Evolutionary conservation across 2,797 vertebrate genomes (phyloP).

Genomic region (Oryzias sinensis): DNA sequence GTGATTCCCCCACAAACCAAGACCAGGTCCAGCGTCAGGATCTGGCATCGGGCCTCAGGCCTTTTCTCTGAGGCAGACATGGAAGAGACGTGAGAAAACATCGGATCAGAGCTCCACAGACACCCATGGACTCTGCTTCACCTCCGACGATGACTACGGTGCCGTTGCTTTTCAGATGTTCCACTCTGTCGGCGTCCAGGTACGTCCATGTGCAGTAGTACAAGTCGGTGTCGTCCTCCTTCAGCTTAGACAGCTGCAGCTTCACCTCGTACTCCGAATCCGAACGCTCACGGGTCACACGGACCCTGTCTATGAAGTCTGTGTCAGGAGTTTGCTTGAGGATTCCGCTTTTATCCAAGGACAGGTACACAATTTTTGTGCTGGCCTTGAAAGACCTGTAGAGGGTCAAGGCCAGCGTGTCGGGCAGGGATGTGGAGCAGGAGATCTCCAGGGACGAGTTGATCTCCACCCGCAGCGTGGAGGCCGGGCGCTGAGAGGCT

Average conservation of each 20-base stretch:
- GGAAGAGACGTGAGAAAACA: too few species aligned
- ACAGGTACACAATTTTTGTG: constrained; percentile 8
- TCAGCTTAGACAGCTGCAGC: constrained; percentile 47
- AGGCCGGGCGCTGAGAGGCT: constrained; percentile 44
- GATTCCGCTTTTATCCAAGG: rapidly evolving
- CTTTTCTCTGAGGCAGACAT: too few species aligned
- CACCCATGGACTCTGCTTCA: constrained; percentile 7
- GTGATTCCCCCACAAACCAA: too few species aligned
- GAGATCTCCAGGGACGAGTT: constrained; percentile 58
- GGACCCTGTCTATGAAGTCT: constrained; percentile 17
- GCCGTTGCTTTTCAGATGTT: constrained; percentile 9
- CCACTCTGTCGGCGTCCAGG: rapidly evolving
- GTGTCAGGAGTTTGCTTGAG: rapidly evolving
- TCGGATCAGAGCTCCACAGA: background rate
- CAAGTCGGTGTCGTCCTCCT: constrained; percentile 52
- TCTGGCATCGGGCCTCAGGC: too few species aligned
- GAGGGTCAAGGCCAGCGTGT: constrained; percentile 24
- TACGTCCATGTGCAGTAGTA: constrained; percentile 63
- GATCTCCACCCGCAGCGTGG: constrained; percentile 16
- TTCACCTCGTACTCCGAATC: constrained; percentile 19
- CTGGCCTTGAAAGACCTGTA: constrained; percentile 13
- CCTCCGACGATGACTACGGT: constrained; percentile 64
- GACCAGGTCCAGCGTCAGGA: too few species aligned
- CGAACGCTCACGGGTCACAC: rapidly evolving
- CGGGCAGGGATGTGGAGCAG: constrained; percentile 30